These are phyloP conservation scores for Crax fasciolata DNA, from an alignment of 2,797 vertebrate species.

Conservation along the genomic window DNA sequence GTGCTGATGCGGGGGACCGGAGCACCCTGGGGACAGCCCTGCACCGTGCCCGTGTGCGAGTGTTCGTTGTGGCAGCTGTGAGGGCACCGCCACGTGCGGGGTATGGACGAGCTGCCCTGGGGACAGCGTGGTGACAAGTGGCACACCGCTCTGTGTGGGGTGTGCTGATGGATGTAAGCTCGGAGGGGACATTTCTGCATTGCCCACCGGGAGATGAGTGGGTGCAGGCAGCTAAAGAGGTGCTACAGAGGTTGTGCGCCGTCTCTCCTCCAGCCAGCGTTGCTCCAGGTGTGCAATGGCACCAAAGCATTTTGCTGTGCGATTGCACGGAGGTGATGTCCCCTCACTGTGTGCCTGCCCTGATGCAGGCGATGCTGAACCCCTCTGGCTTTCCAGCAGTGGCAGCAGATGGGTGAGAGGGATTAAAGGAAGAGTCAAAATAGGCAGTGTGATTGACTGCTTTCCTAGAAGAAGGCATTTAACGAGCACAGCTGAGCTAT, in stretches of 20 bases:
- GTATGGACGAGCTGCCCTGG: background rate
- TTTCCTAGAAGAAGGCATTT: conserved; percentile 63
- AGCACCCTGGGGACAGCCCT: background rate
- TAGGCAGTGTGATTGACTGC: conserved; percentile 64
- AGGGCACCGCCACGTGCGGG: background rate
- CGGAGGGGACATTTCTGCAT: background rate
- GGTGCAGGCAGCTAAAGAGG: background rate
- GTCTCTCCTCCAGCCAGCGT: background rate
- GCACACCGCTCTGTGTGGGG: background rate
- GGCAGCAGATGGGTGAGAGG: conserved; percentile 17
- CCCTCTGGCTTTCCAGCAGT: rapidly evolving
- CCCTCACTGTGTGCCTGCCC: background rate
- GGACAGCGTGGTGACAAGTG: background rate
- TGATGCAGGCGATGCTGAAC: background rate
- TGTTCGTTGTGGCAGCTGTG: background rate
- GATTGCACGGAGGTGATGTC: background rate
- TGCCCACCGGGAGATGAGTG: rapidly evolving
- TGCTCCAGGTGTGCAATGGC: background rate
- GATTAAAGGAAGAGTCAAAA: conserved; percentile 49
- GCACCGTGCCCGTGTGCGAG: no score
- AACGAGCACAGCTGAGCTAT: conserved; percentile 71
- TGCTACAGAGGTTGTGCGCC: background rate
- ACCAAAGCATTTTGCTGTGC: background rate
- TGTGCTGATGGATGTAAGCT: background rate
- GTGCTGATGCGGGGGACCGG: background rate